Percentiles rank a stretch among this genome's conserved stretches.
phyloP scores from a whole-genome alignment of 2,888 invertebrate species.

The Drosophila gaucha region DNA sequence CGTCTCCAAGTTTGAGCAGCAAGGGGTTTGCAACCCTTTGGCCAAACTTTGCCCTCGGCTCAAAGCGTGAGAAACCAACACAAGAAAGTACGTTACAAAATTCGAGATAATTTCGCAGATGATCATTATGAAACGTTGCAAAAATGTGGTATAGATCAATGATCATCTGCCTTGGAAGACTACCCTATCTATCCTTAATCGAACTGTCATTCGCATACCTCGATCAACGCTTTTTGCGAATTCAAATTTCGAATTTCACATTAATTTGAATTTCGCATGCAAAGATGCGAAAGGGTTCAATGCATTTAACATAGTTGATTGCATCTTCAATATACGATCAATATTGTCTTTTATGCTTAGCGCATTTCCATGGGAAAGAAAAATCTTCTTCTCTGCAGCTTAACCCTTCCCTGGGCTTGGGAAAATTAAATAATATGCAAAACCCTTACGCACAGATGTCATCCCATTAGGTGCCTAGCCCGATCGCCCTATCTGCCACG shows the following conservation, averaged over 20 bases:
- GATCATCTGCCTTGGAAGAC: conserved; percentile 21
- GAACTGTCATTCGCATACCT: conserved; percentile 41
- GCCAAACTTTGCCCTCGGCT: conserved; percentile 29
- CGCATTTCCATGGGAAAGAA: conserved; percentile 82
- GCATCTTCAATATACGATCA: conserved; percentile 81
- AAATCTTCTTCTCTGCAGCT: conserved; percentile 53
- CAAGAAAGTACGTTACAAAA: conserved; percentile 48
- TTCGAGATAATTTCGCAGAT: conserved; percentile 5
- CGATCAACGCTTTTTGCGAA: conserved; percentile 54
- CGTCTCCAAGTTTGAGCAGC: conserved; percentile 22
- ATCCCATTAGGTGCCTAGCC: conserved; percentile 66
- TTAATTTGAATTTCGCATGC: conserved; percentile 82
- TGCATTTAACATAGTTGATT: conserved; percentile 82
- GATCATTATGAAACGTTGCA: conserved; percentile 10
- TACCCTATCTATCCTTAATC: conserved; percentile 15
- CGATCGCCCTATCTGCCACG: conserved; percentile 55
- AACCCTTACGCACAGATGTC: conserved; percentile 69
- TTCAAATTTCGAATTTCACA: conserved; percentile 59
- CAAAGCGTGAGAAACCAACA: conserved; percentile 60
- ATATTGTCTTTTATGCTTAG: conserved; percentile 80
- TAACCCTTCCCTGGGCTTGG: conserved; percentile 67
- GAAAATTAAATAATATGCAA: conserved; percentile 82
- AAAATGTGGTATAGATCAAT: conserved; percentile 1
- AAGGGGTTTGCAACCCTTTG: conserved; percentile 65
- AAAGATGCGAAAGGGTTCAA: conserved; percentile 52